Percentiles rank a stretch among this genome's conserved stretches.
Conservation (phyloP, 2,888 invertebrate genomes). For the Gymnoscelis rufifasciata region DNA sequence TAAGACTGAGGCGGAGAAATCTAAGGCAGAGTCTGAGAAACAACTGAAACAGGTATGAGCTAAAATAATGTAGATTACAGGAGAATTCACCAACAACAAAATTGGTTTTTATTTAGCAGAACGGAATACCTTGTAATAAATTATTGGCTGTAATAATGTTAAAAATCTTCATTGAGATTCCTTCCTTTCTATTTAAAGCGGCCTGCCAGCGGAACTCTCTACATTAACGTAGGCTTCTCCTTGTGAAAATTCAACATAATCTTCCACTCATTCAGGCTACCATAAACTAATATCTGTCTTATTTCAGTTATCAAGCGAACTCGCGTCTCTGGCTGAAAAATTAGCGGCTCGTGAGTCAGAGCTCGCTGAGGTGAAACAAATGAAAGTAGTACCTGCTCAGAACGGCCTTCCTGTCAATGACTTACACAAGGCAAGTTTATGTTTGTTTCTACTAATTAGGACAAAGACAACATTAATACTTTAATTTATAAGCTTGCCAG, state of each 20-base stretch:
- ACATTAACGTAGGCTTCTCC: too few relatives aligned
- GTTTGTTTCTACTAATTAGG: not conserved
- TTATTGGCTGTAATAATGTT: too few relatives aligned
- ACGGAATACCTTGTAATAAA: too few relatives aligned
- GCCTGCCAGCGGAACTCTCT: too few relatives aligned
- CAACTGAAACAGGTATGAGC: conserved; percentile 60
- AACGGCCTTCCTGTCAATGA: conserved; percentile 60
- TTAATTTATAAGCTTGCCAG: not conserved
- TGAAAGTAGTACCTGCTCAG: conserved; percentile 62
- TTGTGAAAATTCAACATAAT: too few relatives aligned
- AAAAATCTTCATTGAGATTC: too few relatives aligned
- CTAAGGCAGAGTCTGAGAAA: conserved; percentile 61
- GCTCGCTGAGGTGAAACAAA: conserved; percentile 54
- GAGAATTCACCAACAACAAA: too few relatives aligned
- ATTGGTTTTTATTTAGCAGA: too few relatives aligned
- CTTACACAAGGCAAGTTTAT: conserved; percentile 49
- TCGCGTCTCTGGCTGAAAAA: conserved; percentile 48
- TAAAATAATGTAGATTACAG: too few relatives aligned
- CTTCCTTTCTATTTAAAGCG: too few relatives aligned
- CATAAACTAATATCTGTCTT: too few relatives aligned
- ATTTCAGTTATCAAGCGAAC: conserved; percentile 49
- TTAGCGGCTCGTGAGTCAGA: conserved; percentile 52
- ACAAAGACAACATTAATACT: not conserved
- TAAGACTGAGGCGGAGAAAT: conserved; percentile 73
- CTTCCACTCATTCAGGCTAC: too few relatives aligned